Conservation (phyloP, 2,113 vertebrate genomes). For the Dicaeum eximium region DNA sequence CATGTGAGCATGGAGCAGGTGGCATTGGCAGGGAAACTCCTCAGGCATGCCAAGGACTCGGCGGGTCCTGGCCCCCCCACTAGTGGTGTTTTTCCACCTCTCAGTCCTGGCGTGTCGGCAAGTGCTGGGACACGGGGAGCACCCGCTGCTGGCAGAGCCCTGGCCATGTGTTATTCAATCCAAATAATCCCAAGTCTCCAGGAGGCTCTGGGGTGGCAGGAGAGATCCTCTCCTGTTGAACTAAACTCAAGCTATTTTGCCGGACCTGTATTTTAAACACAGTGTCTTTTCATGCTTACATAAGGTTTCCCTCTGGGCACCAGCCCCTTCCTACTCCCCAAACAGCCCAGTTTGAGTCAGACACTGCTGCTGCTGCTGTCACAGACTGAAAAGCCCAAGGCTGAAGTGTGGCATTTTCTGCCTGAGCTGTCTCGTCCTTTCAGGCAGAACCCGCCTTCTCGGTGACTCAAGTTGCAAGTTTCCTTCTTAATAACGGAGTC, state of each 20-base stretch:
- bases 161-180: background rate
- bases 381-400: background rate
- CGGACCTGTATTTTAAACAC: background rate
- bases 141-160: fast-evolving
- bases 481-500: background rate
- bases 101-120: fast-evolving
- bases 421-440: background rate
- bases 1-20: background rate
- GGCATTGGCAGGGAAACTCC: background rate
- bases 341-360: background rate
- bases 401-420: background rate
- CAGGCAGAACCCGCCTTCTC: background rate
- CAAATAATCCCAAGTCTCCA: background rate
- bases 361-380: background rate
- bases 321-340: background rate
- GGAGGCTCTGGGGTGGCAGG: background rate
- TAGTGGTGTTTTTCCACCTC: constrained; percentile 7
- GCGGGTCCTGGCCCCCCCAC: background rate
- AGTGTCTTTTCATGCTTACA: background rate
- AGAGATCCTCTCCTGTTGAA: background rate
- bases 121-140: background rate
- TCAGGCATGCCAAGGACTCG: background rate
- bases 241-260: background rate
- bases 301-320: background rate
- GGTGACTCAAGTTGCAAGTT: background rate